Conservation (phyloP, 2,888 invertebrate species). For the Thymelicus lineola region DNA sequence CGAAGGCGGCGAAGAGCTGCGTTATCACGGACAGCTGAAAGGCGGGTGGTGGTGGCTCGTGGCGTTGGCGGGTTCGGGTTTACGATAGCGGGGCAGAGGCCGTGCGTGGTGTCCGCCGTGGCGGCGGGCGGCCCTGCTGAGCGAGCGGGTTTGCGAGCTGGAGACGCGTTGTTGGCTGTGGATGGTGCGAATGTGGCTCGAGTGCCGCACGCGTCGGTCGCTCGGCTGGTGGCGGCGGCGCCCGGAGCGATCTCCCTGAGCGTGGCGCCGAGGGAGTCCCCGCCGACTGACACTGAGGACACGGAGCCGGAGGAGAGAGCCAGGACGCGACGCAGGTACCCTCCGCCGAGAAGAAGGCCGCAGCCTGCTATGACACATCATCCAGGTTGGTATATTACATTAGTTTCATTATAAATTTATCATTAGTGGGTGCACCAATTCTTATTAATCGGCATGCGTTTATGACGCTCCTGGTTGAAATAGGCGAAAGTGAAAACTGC, state of each 20-base stretch:
- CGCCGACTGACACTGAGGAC: conserved; percentile 78
- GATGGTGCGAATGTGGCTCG: conserved; percentile 97
- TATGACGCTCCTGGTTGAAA: too few relatives aligned
- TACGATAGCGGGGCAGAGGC: conserved; percentile 98
- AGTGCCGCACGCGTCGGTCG: conserved; percentile 96
- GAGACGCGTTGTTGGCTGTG: conserved; percentile 96
- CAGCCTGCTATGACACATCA: conserved; percentile 69
- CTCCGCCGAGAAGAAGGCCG: conserved; percentile 73
- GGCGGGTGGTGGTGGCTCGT: conserved; percentile 93
- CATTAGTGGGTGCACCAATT: too few relatives aligned
- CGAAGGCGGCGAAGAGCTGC: conserved; percentile 74
- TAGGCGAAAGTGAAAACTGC: too few relatives aligned
- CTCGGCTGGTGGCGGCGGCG: conserved; percentile 94
- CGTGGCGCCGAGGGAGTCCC: conserved; percentile 87
- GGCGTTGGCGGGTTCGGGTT: conserved; percentile 98
- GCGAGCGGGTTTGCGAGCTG: conserved; percentile 94
- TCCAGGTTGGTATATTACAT: conserved; percentile 55
- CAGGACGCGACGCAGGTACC: conserved; percentile 71
- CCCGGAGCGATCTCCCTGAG: conserved; percentile 93
- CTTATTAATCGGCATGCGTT: too few relatives aligned
- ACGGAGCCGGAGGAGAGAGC: conserved; percentile 78
- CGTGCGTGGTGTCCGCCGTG: conserved; percentile 97
- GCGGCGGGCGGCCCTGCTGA: conserved; percentile 95
- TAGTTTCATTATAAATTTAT: too few relatives aligned
- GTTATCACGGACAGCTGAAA: conserved; percentile 84